These are phyloP conservation scores for Melanostigma gelatinosum DNA, from an alignment of 2,113 vertebrate genomes.

Conservation along the genomic window DNA sequence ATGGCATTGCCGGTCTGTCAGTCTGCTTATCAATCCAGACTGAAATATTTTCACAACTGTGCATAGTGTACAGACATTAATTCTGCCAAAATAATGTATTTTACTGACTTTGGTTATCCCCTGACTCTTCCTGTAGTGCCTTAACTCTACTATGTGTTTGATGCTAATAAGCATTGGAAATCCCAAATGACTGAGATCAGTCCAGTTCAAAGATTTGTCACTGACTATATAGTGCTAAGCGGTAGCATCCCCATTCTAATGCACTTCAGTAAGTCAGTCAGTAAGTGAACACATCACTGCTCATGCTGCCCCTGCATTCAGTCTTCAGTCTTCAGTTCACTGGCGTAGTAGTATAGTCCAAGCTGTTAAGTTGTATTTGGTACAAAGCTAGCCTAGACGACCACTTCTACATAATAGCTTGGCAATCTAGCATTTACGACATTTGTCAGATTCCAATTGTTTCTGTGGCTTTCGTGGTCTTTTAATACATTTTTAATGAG, in stretches of 20 bases:
- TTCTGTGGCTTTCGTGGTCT: background rate
- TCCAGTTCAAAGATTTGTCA: background rate
- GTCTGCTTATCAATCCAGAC: background rate
- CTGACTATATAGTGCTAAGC: background rate
- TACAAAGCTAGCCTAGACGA: background rate
- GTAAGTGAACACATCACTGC: background rate
- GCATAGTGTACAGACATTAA: background rate
- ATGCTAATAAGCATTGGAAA: background rate
- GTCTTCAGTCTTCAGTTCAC: background rate
- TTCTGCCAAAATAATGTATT: background rate
- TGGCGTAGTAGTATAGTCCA: background rate
- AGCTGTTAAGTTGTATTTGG: background rate
- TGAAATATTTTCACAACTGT: background rate
- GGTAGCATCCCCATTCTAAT: background rate
- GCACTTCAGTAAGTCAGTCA: background rate
- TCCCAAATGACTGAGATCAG: background rate
- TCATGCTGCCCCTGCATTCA: background rate
- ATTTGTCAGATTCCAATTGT: background rate
- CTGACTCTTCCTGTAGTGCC: background rate
- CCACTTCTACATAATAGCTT: background rate
- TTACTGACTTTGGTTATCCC: background rate
- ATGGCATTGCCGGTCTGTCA: background rate
- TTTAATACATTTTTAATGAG: background rate
- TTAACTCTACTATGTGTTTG: background rate
- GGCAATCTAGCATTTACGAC: background rate